A percentile compares a stretch with the other conserved stretches of the same genome.
phyloP scores from a whole-genome alignment of 2,888 invertebrate genomes.

The Drosophila falleni region DNA sequence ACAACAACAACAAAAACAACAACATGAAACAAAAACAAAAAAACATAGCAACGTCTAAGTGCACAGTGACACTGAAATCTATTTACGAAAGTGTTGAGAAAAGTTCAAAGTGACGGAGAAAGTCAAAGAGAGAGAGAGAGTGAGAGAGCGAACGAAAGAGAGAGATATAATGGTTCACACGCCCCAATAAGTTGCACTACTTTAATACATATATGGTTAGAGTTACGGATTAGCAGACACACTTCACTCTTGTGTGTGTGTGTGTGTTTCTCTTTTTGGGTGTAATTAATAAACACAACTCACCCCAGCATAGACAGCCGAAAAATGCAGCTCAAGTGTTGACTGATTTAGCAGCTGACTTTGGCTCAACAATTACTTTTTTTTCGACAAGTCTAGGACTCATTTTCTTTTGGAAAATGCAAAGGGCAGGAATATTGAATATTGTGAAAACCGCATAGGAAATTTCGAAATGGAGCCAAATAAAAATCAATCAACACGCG shows the following conservation, averaged over 20 bases:
- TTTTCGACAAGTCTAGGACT: constrained; percentile 15
- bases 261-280: constrained; percentile 15
- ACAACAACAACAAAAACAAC: constrained; percentile 3
- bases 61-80: constrained; percentile 76
- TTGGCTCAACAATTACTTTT: constrained; percentile 9
- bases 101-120: constrained; percentile 43
- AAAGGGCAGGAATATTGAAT: constrained; percentile 19
- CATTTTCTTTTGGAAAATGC: constrained; percentile 24
- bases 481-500: constrained; percentile 78
- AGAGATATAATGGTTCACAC: constrained; percentile 30
- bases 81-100: constrained; percentile 76
- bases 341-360: constrained; percentile 71
- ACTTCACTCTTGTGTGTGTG: constrained; percentile 22
- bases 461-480: constrained; percentile 46
- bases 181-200: constrained; percentile 45
- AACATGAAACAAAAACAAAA: too few species aligned
- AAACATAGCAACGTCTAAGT: constrained; percentile 50
- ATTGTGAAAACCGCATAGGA: constrained; percentile 53
- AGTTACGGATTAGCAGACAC: constrained; percentile 38
- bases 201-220: background rate
- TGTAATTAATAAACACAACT: constrained; percentile 70
- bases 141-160: background rate
- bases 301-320: constrained; percentile 20
- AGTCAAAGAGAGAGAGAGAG: constrained; percentile 1
- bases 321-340: constrained; percentile 62